phyloP scores from a whole-genome alignment of 2,113 vertebrate genomes.

The Marmota monax region DNA sequence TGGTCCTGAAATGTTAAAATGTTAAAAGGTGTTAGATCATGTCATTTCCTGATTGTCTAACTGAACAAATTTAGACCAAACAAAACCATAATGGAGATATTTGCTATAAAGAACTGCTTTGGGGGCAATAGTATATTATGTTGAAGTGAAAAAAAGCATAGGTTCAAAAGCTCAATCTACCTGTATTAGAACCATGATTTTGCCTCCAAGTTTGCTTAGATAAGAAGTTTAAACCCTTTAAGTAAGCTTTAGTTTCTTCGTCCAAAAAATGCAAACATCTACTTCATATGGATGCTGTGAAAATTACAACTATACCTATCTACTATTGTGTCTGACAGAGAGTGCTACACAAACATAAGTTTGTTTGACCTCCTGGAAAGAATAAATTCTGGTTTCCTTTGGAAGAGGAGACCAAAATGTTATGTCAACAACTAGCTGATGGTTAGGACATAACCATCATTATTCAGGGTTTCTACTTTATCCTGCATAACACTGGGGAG shows the following conservation, averaged over 20 bases:
- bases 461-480: neutral
- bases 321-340: neutral
- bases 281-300: neutral
- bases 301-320: neutral
- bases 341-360: constrained; percentile 13
- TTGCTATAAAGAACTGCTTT: neutral
- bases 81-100: constrained; percentile 21
- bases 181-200: constrained; percentile 33
- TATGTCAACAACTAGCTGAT: neutral
- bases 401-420: neutral
- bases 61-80: constrained; percentile 46
- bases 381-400: constrained; percentile 49
- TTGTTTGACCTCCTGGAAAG: neutral
- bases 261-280: constrained; percentile 28
- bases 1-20: constrained; percentile 18
- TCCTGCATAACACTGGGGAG: neutral
- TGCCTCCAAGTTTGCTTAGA: constrained; percentile 26
- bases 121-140: neutral
- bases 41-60: constrained; percentile 50
- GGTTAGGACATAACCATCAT: neutral
- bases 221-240: constrained; percentile 40
- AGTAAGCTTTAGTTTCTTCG: neutral
- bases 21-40: neutral
- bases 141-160: constrained; percentile 11
- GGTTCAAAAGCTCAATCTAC: constrained; percentile 33